These are phyloP conservation scores for Phalloptychus januarius DNA, from an alignment of 2,797 vertebrate genomes.

Conservation along the genomic window DNA sequence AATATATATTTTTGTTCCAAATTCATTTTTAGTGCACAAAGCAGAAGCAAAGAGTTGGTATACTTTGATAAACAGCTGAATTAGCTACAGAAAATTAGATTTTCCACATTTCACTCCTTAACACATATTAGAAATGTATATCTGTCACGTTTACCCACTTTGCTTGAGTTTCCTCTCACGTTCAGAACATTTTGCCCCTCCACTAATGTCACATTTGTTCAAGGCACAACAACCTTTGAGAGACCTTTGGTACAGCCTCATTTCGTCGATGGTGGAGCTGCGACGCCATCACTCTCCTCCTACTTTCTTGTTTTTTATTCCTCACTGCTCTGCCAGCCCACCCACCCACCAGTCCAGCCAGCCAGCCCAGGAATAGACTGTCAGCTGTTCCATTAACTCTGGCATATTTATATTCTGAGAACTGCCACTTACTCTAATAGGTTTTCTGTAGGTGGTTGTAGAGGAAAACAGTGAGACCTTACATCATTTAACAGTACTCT, in stretches of 20 bases:
- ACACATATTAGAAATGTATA: constrained; percentile 5
- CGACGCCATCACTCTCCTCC: constrained; percentile 6
- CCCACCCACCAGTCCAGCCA: neutral
- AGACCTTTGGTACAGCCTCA: constrained; percentile 67
- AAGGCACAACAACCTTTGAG: constrained; percentile 42
- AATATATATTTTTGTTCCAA: neutral
- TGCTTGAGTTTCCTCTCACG: constrained; percentile 13
- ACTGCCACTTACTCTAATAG: constrained; percentile 83
- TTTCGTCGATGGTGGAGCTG: constrained; percentile 44
- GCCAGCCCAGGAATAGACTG: constrained; percentile 73
- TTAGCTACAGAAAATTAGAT: constrained; percentile 32
- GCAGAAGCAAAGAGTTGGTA: neutral
- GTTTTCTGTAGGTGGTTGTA: constrained; percentile 73
- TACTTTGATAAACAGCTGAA: neutral
- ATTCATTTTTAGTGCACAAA: neutral
- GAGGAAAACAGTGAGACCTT: constrained; percentile 48
- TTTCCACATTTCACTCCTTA: constrained; percentile 18
- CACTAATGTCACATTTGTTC: constrained; percentile 23
- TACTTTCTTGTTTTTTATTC: neutral
- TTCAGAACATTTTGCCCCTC: neutral
- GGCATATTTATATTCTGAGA: constrained; percentile 83
- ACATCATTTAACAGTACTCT: constrained; percentile 59
- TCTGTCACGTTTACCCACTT: constrained; percentile 12
- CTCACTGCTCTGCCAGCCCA: neutral
- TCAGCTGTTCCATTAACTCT: constrained; percentile 85